These are phyloP conservation scores for Oryzias dopingdopingensis DNA, from an alignment of 2,797 vertebrate species.

Conservation along the genomic window DNA sequence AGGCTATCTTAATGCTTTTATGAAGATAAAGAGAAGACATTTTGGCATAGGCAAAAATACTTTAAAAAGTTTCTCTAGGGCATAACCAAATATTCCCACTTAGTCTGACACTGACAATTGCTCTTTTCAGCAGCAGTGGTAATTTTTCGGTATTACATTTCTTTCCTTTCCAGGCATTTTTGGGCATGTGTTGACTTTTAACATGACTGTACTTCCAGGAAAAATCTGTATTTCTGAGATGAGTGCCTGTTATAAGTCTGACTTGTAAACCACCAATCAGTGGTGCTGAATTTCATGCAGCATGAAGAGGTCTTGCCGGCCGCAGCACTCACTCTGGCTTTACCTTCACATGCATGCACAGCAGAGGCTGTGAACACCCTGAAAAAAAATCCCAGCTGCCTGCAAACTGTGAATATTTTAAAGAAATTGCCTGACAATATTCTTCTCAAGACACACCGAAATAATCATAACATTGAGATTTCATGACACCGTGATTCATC, in stretches of 20 bases:
- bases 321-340: slow-evolving; percentile 16
- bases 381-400: slow-evolving; percentile 14
- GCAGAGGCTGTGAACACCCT: slow-evolving; percentile 10
- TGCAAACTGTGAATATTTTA: too few species aligned
- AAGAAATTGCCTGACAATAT: too few species aligned
- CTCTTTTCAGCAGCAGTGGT: neutral
- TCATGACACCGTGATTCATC: too few species aligned
- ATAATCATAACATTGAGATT: too few species aligned
- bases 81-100: neutral
- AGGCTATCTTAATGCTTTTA: too few species aligned
- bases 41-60: neutral
- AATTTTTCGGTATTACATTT: neutral
- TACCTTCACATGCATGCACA: slow-evolving; percentile 21
- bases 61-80: slow-evolving; percentile 1
- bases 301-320: slow-evolving; percentile 21
- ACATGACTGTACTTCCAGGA: slow-evolving; percentile 20
- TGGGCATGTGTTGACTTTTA: slow-evolving; percentile 7
- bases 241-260: slow-evolving; percentile 20
- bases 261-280: slow-evolving; percentile 46
- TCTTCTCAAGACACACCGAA: too few species aligned
- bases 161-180: slow-evolving; percentile 7
- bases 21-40: neutral
- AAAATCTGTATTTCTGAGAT: slow-evolving; percentile 22
- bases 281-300: slow-evolving; percentile 10
- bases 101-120: slow-evolving; percentile 8